phyloP scores from a whole-genome alignment of 2,113 vertebrate species.

The Mus spicilegus region DNA sequence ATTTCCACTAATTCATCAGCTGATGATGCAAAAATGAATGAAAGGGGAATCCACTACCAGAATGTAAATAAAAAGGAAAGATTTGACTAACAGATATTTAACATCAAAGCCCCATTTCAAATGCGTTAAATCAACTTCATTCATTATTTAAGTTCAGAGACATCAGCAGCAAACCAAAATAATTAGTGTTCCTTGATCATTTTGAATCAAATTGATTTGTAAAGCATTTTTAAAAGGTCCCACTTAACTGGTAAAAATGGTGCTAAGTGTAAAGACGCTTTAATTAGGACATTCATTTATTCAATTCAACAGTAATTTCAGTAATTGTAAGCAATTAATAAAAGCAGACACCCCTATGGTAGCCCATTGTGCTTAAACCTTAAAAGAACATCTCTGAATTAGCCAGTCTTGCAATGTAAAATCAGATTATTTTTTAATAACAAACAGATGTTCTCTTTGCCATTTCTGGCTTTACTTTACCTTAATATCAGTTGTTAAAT shows the following conservation, averaged over 20 bases:
- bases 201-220: conserved; percentile 69
- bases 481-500: conserved; percentile 9
- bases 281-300: conserved; percentile 32
- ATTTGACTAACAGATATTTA: conserved; percentile 20
- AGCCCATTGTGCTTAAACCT: neutral
- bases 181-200: conserved; percentile 52
- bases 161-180: conserved; percentile 55
- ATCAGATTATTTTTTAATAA: conserved; percentile 26
- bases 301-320: conserved; percentile 44
- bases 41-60: neutral
- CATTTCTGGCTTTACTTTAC: neutral
- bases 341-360: neutral
- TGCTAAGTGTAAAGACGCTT: neutral
- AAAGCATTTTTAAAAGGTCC: conserved; percentile 39
- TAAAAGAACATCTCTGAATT: neutral
- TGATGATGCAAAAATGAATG: neutral
- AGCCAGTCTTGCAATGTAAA: neutral
- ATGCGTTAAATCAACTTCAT: conserved; percentile 29
- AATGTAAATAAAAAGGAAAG: conserved; percentile 29
- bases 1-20: conserved; percentile 33
- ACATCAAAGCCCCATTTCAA: neutral
- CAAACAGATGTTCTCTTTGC: neutral
- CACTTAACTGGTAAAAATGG: conserved; percentile 54
- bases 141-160: conserved; percentile 48
- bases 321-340: conserved; percentile 54